These are phyloP conservation scores for Neogobius melanostomus DNA, from an alignment of 2,113 vertebrate genomes.

Conservation along the genomic window DNA sequence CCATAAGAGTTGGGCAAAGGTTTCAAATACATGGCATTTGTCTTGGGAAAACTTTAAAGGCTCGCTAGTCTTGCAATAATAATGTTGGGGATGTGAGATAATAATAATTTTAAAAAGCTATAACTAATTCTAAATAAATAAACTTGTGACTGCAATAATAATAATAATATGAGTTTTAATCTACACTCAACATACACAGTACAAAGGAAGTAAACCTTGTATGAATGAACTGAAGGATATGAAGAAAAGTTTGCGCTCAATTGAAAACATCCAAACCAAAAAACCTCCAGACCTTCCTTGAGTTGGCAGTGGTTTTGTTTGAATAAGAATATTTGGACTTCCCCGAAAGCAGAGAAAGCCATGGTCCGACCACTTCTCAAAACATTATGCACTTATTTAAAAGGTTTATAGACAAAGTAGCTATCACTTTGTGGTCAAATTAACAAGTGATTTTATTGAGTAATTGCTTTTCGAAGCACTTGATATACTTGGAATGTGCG, in stretches of 20 bases:
- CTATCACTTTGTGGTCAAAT: conserved; percentile 3
- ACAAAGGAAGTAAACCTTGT: neutral
- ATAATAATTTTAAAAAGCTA: no score
- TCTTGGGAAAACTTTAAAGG: no score
- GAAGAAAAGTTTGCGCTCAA: conserved; percentile 17
- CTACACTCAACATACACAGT: neutral
- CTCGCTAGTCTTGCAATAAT: no score
- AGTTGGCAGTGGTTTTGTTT: conserved; percentile 6
- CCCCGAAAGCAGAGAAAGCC: neutral
- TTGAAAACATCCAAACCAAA: conserved; percentile 19
- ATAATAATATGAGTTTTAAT: no score
- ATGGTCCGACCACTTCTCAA: neutral
- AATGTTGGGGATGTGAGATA: no score
- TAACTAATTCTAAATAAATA: no score
- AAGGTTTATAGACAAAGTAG: neutral
- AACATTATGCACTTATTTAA: neutral
- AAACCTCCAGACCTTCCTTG: neutral
- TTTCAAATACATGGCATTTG: conserved; percentile 3
- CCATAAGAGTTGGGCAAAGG: conserved; percentile 11
- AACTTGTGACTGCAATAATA: no score
- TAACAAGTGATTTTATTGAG: neutral
- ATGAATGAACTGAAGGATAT: neutral
- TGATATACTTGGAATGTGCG: neutral
- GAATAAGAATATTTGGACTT: conserved; percentile 1
- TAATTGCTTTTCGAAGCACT: conserved; percentile 8